Evolutionary conservation across 53 echinoderm and acorn worm genomes (phyloP), one percentile per base, ranked within the genome.

Genomic region (Pentamera pediparva): DNA sequence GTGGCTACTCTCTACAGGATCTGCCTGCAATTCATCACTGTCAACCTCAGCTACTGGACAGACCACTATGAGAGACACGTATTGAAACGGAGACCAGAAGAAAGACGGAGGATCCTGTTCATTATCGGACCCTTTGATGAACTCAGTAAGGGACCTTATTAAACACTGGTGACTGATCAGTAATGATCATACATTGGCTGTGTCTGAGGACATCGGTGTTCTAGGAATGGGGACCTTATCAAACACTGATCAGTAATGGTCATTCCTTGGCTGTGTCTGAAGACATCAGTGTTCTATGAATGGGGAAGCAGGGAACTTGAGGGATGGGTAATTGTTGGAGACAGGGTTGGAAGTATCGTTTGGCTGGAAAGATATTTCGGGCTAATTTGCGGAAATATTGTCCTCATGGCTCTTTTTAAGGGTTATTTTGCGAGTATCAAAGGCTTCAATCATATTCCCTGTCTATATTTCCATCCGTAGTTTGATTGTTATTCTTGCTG

Each of bases 41-140:
- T 43, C 28, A 67, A 67, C 41, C 21, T 67, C 17, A 39, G 38
- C 26, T 67, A 67, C 45, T 67, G 67, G 67, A 67, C 67, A 43
- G 67, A 41, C 22, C 48, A 67, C 45, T 67, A 67, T 28, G 67
- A 67, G 39, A 47, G 17, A 41, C 67, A 67, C 26, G 30, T 67
- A 0, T 27, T 67, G 26, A 39, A 25, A 39, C 24, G 41, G 12
- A 67, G 67, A 3, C 67, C 39, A 17, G 18, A 27, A 11, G 67
- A 47, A 39, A 41, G 47, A 22, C 40, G 67, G 41, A 67, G 45
- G 28, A 67, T 67, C 38, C 41, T 67, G 4, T 67, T 41, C 10
- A 18, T 67, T 39, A 37, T 67, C 18, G 67, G 67, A 67, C 67
- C 67, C 10, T 67, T 67, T 41, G 41, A 41, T 67, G 67, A 67